Conservation (phyloP, 1,140 invertebrate species). For the Drosophila dunni region DNA sequence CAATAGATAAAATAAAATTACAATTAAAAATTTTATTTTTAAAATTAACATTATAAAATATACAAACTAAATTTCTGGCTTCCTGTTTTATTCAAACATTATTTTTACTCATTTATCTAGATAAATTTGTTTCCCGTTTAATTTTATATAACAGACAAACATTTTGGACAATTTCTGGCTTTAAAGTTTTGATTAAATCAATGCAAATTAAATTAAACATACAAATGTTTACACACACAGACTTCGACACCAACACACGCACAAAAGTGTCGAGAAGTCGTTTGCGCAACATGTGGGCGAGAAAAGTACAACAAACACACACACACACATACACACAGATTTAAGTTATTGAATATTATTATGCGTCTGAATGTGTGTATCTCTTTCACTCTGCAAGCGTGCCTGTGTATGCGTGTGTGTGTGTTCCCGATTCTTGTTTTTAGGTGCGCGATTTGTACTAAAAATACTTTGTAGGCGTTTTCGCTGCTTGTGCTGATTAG, state of each 20-base stretch:
- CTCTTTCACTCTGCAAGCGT: not conserved
- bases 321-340: conserved; percentile 16
- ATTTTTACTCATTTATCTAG: too few relatives aligned
- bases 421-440: conserved; percentile 57
- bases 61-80: too few relatives aligned
- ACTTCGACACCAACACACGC: not conserved
- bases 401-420: conserved; percentile 20
- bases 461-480: conserved; percentile 76
- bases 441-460: conserved; percentile 57
- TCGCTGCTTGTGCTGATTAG: conserved; percentile 67
- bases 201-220: conserved; percentile 34
- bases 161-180: conserved; percentile 12
- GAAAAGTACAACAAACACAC: conserved; percentile 31
- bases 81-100: too few relatives aligned
- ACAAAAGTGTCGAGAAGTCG: conserved; percentile 21
- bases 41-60: too few relatives aligned
- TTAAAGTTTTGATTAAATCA: conserved; percentile 50
- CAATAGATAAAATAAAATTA: too few relatives aligned
- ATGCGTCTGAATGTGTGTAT: not conserved
- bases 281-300: conserved; percentile 64
- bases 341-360: conserved; percentile 33
- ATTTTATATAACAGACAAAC: conserved; percentile 4
- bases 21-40: too few relatives aligned
- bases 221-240: conserved; percentile 5
- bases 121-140: too few relatives aligned